phyloP scores from a whole-genome alignment of 2,113 vertebrate genomes.

The Cephalopterus ornatus region DNA sequence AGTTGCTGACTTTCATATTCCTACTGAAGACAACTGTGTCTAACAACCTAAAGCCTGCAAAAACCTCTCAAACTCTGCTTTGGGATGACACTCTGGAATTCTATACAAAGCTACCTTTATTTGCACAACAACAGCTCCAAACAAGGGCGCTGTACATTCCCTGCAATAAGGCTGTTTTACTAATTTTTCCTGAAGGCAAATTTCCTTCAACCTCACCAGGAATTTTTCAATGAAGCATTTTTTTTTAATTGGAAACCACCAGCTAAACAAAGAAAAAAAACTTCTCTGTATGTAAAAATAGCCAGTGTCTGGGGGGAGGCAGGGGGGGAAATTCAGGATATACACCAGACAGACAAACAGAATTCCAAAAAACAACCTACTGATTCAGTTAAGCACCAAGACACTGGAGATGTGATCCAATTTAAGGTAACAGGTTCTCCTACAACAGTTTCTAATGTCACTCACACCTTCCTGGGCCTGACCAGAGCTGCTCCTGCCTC shows the following conservation, averaged over 20 bases:
- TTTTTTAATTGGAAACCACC: not conserved
- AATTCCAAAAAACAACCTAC: not conserved
- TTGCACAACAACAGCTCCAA: not conserved
- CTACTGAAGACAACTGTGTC: not conserved
- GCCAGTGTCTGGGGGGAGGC: not conserved
- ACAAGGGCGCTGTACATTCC: not conserved
- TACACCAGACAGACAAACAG: slow-evolving; percentile 4
- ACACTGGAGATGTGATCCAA: not conserved
- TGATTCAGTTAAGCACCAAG: not conserved
- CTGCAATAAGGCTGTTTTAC: not conserved
- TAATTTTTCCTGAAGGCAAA: not conserved
- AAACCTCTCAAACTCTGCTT: not conserved
- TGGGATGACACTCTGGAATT: not conserved
- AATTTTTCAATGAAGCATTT: slow-evolving; percentile 4
- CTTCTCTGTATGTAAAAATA: not conserved
- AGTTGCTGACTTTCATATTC: slow-evolving; percentile 2
- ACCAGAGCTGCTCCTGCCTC: not conserved
- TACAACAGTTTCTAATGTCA: not conserved
- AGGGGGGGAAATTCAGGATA: not conserved
- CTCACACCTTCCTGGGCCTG: not conserved
- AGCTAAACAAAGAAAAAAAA: not conserved
- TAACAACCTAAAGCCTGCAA: not conserved
- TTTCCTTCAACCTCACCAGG: not conserved
- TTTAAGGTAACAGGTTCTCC: not conserved
- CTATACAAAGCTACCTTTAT: not conserved